Percentiles rank a stretch among this genome's conserved stretches.
Conservation (phyloP, 2,888 invertebrate species). For the Baccha elongata region DNA sequence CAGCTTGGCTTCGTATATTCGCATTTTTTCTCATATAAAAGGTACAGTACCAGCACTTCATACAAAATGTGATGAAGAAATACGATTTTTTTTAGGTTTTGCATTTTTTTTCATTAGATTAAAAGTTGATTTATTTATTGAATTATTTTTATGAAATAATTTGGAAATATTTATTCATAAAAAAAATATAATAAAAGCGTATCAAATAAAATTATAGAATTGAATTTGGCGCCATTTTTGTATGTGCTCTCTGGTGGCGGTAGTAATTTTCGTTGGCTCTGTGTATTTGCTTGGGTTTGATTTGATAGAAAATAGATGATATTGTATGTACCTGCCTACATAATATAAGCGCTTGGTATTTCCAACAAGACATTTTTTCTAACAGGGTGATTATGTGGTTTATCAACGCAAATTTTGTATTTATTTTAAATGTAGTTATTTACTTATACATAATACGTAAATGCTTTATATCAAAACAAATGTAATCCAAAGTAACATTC, state of each 20-base stretch:
- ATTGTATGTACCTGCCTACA: constrained; percentile 54
- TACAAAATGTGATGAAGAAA: constrained; percentile 44
- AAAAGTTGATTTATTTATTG: too few relatives aligned
- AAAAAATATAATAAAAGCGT: constrained; percentile 1
- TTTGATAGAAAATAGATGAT: constrained; percentile 1
- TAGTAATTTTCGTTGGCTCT: constrained; percentile 45
- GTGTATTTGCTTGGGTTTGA: constrained; percentile 25
- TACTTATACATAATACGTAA: too few relatives aligned
- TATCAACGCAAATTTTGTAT: too few relatives aligned
- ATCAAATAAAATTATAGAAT: constrained; percentile 37
- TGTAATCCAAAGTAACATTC: too few relatives aligned
- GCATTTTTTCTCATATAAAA: constrained; percentile 21
- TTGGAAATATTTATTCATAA: background rate
- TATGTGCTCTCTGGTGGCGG: constrained; percentile 38
- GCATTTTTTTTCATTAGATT: background rate
- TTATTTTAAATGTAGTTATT: too few relatives aligned
- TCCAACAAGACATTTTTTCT: background rate
- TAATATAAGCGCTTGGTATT: constrained; percentile 49
- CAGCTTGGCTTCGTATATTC: constrained; percentile 61
- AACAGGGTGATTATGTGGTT: too few relatives aligned
- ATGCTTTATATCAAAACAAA: too few relatives aligned
- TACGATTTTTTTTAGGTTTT: constrained; percentile 1
- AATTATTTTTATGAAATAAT: too few relatives aligned
- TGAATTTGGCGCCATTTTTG: constrained; percentile 72
- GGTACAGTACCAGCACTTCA: constrained; percentile 64